Evolutionary conservation across 1,140 invertebrate species (phyloP), one percentile per base, ranked within the genome.

Genomic region (Magallana ariakensis): DNA sequence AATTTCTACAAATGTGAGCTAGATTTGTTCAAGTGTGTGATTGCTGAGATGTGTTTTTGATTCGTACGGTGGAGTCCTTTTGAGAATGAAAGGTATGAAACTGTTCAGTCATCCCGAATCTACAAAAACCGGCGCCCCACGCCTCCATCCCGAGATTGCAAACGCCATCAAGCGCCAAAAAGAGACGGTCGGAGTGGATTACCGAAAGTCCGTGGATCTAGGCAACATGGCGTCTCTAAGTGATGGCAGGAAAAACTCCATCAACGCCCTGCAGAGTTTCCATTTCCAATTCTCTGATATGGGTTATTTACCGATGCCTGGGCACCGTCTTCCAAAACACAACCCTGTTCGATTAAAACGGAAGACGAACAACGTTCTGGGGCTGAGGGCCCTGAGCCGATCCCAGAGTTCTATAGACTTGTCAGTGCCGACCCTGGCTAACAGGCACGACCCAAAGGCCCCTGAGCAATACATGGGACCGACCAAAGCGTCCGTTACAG

Each of bases 151-250:
- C 5, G 84, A 85, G 70, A 85, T 85, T 22, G 62, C 84, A 2
- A 85, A 80, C 62, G 84, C 84, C 16, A 75, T 85, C 16, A 85
- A 80, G 70, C 66, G 84, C 15, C 84, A 85, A 33, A 75, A 56
- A 11, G 84, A 85, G 56, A 85, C 84, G 6, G 16, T 19, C 15
- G 84, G 84, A 11, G 70, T 85, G 1, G 84, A 85, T 15, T 85
- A 85, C 33, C 55, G 84, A 55, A 85, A 85, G 57, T 70, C 62
- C 26, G 19, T 22, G 26, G 70, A 54, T 57, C 46, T 54, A 22
- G 54, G 54, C 46, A 55, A 54, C 7, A 81, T 56, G 46, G 46
- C 15, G 46, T 1, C 33, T n/a, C 80, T 56, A 11, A 81, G 33
- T 54, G 54, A 56, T 19, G 19, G 46, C 80, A 53, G 54, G 16